Base-by-base conservation (phyloP, 2,888 invertebrate species). In the Allygus modestus region DNA sequence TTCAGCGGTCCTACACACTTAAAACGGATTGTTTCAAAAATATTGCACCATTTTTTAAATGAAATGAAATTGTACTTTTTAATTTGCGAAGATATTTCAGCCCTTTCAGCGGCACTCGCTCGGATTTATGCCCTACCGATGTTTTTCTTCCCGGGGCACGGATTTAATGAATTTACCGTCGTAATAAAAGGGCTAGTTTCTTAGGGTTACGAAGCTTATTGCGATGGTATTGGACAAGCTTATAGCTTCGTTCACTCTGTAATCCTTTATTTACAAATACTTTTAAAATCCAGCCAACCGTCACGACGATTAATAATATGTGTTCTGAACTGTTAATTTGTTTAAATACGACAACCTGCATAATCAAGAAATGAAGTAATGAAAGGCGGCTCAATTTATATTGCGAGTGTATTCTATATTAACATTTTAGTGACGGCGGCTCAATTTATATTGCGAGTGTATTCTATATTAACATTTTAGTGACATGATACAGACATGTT, bases 31-130 rank as follows among this genome's bases (percentile, higher is more conserved):
- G 82, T 65, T 82, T 61, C 82, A 82, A 82, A 82, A 82, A 82
- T 82, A 82, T 82, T 82, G 69, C 82, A 26, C 69, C 61, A 82
- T 82, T 82, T 82, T 82, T 83, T 73, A 75, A 61, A 83, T 58
- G 33, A 75, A 83, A 75, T 75, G 73, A 83, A 83, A 83, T 83
- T 61, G 75, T 58, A 75, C 61, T 83, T 83, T 83, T 83, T 75
- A 83, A 75, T 83, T 83, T 83, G 46, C 69, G 75, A 41, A 37
- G 73, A 82, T 83, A 75, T 75, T 83, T 83, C 75, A 83, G 31
- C 73, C 28, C 54, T 37, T 79, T 79, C 79, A 79, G 15, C 33
- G 9, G 12, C 79, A 79, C 79, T 79, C 28, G 58, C 20, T 12
- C 15, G 37, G 79, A 79, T 79, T 79, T 79, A 79, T 20, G 33